Evolutionary conservation across 2,888 invertebrate genomes (phyloP), one percentile per base, ranked within the genome.

Genomic region (Plagodis pulveraria): DNA sequence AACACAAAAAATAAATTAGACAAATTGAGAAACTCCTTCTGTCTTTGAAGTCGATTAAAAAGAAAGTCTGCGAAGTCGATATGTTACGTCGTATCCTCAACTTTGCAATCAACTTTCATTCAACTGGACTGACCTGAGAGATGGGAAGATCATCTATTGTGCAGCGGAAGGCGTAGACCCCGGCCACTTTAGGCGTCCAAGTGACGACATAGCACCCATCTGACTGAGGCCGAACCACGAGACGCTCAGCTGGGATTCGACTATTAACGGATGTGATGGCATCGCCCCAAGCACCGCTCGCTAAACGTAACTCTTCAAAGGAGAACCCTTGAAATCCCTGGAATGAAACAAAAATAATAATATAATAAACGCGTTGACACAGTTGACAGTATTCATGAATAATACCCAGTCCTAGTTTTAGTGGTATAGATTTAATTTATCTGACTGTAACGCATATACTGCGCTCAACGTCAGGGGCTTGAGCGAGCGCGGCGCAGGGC

Each of bases 171-270:
- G 96, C 95, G 87, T 98, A 99, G 83, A 95, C 95, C 8, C 99
- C 99, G n/a, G 97, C 94, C 4, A 96, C 95, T 41, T 96, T 96
- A 0, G 99, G 99, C 6, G 97, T 97, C 99, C 99, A 99, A 52
- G 95, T 95, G 22, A 97, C 98, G 53, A 94, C 94, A 84, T 96
- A 97, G 12, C 96, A 95, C 0, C 97, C 97, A 83, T 98, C 97
- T 5, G 94, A 93, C 77, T 96, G 96, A 8, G 95, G 94, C 56
- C 96, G 91, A 22, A 98, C 96, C 52, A 96, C 86, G 94, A 98
- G 95, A 70, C 96, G 95, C 84, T 98, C 98, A 0, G 86, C 83
- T 6, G 91, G 86, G 58, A 93, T 87, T 45, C 93, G 91, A 44
- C 84, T 86, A 77, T 87, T 66, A 0, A 71, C 67, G 41, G 74